A percentile compares a stretch with the other conserved stretches of the same genome.
Evolutionary conservation across 2,888 invertebrate genomes (phyloP).

Genomic region (Carterocephalus palaemon): DNA sequence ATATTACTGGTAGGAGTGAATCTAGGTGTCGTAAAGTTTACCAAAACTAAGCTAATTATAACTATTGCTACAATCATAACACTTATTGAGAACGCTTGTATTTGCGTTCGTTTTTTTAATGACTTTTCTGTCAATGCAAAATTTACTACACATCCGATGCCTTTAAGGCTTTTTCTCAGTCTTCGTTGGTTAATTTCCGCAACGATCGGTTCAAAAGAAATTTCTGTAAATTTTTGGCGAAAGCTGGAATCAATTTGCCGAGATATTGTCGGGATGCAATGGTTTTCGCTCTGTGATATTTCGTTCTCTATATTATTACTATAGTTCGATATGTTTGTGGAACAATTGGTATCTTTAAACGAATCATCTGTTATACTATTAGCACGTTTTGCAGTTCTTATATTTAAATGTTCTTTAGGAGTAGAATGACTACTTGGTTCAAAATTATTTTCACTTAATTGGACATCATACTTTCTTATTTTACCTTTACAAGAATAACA

Average conservation of each 20-base stretch:
- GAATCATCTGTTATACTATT: constrained; percentile 38
- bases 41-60: constrained; percentile 72
- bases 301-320: constrained; percentile 32
- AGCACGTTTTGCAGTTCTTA: constrained; percentile 31
- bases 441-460: constrained; percentile 49
- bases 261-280: constrained; percentile 68
- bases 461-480: constrained; percentile 69
- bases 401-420: constrained; percentile 46
- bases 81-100: constrained; percentile 76
- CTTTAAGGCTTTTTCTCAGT: constrained; percentile 69
- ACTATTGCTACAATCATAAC: constrained; percentile 74
- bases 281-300: constrained; percentile 32
- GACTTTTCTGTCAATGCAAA: constrained; percentile 66
- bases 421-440: constrained; percentile 64
- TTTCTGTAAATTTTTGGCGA: constrained; percentile 54
- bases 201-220: constrained; percentile 32
- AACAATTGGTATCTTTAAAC: constrained; percentile 37
- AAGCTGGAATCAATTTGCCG: constrained; percentile 62
- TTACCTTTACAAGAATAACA: constrained; percentile 69
- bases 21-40: constrained; percentile 70
- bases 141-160: constrained; percentile 69
- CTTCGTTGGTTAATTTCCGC: constrained; percentile 52
- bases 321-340: constrained; percentile 37
- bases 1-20: constrained; percentile 55
- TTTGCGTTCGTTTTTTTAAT: constrained; percentile 69